A percentile compares a stretch with the other conserved stretches of the same genome.
phyloP scores from a whole-genome alignment of 2,113 vertebrate genomes.

The Tetrax tetrax region DNA sequence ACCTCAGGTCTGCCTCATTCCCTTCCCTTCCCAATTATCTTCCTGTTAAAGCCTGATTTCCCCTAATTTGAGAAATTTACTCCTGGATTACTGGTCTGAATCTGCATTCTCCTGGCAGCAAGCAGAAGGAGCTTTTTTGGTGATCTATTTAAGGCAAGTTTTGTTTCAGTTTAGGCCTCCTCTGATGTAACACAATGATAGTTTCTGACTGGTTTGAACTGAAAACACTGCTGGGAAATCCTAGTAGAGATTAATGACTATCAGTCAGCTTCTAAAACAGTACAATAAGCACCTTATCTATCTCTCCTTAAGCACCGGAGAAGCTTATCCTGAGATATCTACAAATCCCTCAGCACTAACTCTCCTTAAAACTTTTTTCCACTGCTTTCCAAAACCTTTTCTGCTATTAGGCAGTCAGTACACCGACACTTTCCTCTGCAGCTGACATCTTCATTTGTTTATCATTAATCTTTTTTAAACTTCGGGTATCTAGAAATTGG shows the following conservation, averaged over 20 bases:
- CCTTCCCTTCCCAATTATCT: background rate
- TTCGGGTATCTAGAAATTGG: background rate
- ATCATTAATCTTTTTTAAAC: background rate
- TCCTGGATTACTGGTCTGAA: background rate
- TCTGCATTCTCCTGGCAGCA: background rate
- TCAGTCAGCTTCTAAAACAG: background rate
- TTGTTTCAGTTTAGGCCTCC: background rate
- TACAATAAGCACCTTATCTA: background rate
- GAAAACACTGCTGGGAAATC: background rate
- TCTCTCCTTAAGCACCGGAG: background rate
- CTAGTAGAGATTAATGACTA: background rate
- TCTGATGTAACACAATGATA: background rate
- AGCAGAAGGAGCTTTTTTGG: background rate
- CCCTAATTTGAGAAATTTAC: background rate
- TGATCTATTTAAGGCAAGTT: background rate
- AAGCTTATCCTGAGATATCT: background rate
- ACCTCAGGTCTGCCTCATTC: background rate
- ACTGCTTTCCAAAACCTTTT: background rate
- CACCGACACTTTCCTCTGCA: background rate
- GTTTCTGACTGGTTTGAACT: background rate
- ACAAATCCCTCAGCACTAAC: background rate
- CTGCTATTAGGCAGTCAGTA: background rate
- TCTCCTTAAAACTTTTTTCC: background rate
- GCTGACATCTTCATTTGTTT: background rate
- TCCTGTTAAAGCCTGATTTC: background rate